Base-by-base conservation (phyloP, 2,888 invertebrate species). In the Hirtodrosophila duncani region DNA sequence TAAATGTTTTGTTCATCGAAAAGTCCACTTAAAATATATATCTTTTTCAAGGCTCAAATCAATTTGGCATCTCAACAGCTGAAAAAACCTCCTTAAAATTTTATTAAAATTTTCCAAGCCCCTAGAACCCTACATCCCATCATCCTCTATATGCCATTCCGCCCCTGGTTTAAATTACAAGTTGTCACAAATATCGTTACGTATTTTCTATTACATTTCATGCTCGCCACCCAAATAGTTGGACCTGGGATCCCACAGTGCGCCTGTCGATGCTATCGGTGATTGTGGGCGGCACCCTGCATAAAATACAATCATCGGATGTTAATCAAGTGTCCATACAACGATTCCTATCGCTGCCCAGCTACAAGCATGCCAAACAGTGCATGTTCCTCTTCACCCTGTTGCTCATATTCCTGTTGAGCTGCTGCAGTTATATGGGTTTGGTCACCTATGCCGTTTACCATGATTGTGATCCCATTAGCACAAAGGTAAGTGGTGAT, bases 301-400 rank as follows among this genome's bases (percentile, higher is more conserved):
- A 93, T 75, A 94, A 92, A 91, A 86, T 94, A 3, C 92, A 94
- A 83, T 90, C 92, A 5, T 91, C 93, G 49, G 90, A 92, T 1
- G 91, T 94, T 4, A 95, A 94, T 85, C 96, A 96, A 84, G 91
- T 92, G 10, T 94, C 95, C 91, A 91, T 96, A 6, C 96, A 96
- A 82, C 88, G 96, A 51, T 94, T 94, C 68, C 88, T 96, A 37
- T 90, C 94, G 0, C 87, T 95, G 27, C 93, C 94, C 0, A 91
- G 89, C 3, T 83, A 94, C 16, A 88, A 88, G 50, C 89, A 91
- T 20, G 94, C 94, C 6, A 91, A 91, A 91, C 86, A 78, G 7
- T 90, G 92, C 9, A 89, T 93, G 43, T 89, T 91, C 83, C 72
- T 90, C 11, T 94, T 92, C 67, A 90, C 90, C 29, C 72, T 91